These are phyloP conservation scores for Vulpes ferrilata DNA, from an alignment of 2,113 vertebrate genomes.

Conservation along the genomic window DNA sequence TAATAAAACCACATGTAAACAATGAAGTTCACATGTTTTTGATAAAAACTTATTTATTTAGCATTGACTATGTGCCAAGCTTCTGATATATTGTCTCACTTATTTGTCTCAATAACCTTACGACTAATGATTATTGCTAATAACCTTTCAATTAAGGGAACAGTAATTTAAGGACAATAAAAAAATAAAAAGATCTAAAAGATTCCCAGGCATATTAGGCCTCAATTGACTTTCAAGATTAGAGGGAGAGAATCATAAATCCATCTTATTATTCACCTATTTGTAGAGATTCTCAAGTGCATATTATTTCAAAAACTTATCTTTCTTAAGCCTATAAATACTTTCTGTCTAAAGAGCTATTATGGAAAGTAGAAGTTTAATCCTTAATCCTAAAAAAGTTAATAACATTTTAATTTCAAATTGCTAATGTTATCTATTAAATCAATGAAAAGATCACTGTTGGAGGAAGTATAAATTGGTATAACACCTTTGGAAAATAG, in stretches of 20 bases:
- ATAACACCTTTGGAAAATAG: neutral
- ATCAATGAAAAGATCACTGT: neutral
- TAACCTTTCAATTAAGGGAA: neutral
- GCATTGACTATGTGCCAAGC: neutral
- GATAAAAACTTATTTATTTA: neutral
- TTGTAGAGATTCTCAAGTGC: neutral
- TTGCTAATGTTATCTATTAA: neutral
- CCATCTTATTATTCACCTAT: neutral
- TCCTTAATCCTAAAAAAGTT: neutral
- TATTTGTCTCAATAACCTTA: neutral
- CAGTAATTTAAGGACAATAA: neutral
- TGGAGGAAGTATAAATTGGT: neutral
- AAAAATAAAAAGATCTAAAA: neutral
- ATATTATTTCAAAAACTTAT: neutral
- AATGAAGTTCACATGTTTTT: neutral
- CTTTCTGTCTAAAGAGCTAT: neutral
- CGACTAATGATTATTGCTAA: neutral
- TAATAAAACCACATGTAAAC: neutral
- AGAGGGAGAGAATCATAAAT: neutral
- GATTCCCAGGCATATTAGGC: neutral
- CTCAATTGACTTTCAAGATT: neutral
- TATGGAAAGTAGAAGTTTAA: neutral
- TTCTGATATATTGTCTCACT: neutral
- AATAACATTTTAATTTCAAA: constrained; percentile 31
- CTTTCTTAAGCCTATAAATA: neutral